Evolutionary conservation across 2,888 invertebrate species (phyloP).

Genomic region (Philhelius pedissequus): DNA sequence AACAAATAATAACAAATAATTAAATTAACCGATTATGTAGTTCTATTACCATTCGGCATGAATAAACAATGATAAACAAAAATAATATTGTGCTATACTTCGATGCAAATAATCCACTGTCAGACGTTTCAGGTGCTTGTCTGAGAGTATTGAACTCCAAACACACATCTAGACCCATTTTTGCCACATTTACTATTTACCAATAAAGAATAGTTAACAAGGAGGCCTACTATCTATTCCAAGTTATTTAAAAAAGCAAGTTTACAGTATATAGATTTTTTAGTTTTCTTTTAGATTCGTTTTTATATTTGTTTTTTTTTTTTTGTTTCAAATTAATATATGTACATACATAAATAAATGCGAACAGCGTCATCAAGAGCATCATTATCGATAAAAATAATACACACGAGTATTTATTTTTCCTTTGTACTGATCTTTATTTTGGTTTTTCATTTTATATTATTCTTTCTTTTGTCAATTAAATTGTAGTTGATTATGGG

Average conservation of each 20-base stretch:
- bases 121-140: neutral
- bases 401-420: neutral
- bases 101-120: neutral
- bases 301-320: neutral
- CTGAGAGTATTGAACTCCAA: neutral
- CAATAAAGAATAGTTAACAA: neutral
- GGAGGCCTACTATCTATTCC: neutral
- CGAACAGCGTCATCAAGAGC: constrained; percentile 2
- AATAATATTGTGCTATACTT: neutral
- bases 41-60: no score
- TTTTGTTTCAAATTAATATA: neutral
- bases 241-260: neutral
- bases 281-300: neutral
- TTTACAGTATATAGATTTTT: no score
- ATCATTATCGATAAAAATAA: neutral
- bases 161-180: neutral
- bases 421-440: neutral
- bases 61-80: neutral
- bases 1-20: no score
- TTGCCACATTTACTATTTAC: neutral
- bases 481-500: neutral
- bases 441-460: neutral
- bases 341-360: no score
- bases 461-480: neutral
- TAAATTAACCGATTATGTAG: no score